A percentile compares a stretch with the other conserved stretches of the same genome.
Evolutionary conservation across 2,113 vertebrate species (phyloP).

Genomic region (Sinocyclocheilus anophthalmus): DNA sequence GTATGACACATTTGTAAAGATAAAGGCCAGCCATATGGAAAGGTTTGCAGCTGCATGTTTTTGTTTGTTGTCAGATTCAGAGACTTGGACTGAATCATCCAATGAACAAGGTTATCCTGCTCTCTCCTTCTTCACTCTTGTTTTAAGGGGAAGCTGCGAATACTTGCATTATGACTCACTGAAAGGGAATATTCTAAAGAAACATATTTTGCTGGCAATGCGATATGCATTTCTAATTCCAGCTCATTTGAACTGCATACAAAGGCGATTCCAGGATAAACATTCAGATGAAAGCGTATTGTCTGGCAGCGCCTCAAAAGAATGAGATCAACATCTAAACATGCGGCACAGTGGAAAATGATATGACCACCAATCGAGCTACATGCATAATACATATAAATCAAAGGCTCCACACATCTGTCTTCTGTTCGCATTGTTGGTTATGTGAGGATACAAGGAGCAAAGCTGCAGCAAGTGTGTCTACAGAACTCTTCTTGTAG

Average conservation of each 20-base stretch:
- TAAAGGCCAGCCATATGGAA: background rate
- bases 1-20: background rate
- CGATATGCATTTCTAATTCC: conserved; percentile 56
- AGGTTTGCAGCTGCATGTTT: background rate
- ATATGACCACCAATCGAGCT: conserved; percentile 42
- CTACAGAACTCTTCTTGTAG: background rate
- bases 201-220: conserved; percentile 50
- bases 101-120: background rate
- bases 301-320: conserved; percentile 52
- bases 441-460: conserved; percentile 9
- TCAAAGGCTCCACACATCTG: conserved; percentile 39
- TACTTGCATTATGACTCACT: conserved; percentile 35
- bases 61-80: conserved; percentile 15
- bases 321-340: conserved; percentile 43
- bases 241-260: conserved; percentile 57
- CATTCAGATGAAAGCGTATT: conserved; percentile 46
- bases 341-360: conserved; percentile 43
- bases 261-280: conserved; percentile 52
- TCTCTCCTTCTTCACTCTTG: conserved; percentile 14
- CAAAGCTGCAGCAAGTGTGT: background rate
- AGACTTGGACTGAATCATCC: background rate
- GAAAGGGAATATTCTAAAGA: conserved; percentile 54
- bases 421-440: background rate
- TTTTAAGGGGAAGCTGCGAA: conserved; percentile 41
- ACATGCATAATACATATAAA: conserved; percentile 41